Evolutionary conservation across 2,888 invertebrate genomes (phyloP).

Genomic region (Heliconius ethilla): DNA sequence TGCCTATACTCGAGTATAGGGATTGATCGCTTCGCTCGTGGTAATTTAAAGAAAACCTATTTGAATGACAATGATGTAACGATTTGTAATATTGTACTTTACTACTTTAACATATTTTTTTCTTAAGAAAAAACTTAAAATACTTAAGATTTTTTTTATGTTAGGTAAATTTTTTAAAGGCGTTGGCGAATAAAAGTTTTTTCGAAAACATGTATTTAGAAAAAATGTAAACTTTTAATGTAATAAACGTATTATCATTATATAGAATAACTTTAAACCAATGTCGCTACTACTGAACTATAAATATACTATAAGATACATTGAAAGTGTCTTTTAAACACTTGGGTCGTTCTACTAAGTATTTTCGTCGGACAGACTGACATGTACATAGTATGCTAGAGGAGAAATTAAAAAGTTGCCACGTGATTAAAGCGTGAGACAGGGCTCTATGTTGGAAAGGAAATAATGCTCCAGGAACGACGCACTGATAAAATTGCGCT

Average conservation of each 20-base stretch:
- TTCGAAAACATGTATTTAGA: no score
- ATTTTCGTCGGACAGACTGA: not conserved
- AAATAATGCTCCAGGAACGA: not conserved
- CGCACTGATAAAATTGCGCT: not conserved
- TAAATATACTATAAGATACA: not conserved
- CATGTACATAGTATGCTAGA: not conserved
- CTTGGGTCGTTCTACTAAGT: not conserved
- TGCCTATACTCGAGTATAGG: no score
- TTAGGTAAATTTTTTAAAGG: no score
- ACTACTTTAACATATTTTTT: no score
- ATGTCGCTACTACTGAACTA: not conserved
- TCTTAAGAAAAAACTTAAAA: no score
- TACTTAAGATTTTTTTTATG: no score
- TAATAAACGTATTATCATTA: no score
- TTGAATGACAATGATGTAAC: not conserved
- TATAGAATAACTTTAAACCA: no score
- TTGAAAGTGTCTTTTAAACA: not conserved
- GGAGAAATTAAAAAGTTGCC: conserved; percentile 10
- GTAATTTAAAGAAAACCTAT: not conserved
- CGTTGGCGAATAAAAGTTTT: no score
- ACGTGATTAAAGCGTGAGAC: conserved; percentile 13
- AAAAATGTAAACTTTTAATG: no score
- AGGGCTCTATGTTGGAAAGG: not conserved
- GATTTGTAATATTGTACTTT: no score
- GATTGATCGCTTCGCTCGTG: not conserved